Conservation (phyloP, 2,113 vertebrate genomes). For the Pimephales promelas region DNA sequence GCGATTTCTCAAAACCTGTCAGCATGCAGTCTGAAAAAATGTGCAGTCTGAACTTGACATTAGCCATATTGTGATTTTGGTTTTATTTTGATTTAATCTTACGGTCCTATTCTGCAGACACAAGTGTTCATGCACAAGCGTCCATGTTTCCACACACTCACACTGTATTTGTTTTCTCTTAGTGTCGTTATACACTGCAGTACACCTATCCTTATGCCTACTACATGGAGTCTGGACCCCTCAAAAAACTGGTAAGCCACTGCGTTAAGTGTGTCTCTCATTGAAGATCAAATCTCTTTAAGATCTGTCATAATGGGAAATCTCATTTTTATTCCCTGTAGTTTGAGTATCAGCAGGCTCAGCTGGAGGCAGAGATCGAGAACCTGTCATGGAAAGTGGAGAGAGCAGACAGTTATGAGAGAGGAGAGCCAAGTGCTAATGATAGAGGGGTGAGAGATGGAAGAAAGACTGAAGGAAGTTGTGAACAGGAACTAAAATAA, state of each 20-base stretch:
- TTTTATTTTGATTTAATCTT: no score
- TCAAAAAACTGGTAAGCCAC: conserved; percentile 92
- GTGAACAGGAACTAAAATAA: background rate
- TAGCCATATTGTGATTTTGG: no score
- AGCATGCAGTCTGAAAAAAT: no score
- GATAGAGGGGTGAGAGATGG: conserved; percentile 77
- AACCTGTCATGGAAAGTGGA: conserved; percentile 99
- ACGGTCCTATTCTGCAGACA: no score
- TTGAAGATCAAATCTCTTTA: background rate
- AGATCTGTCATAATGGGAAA: background rate
- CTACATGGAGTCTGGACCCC: conserved; percentile 98
- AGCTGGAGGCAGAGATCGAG: conserved; percentile 98
- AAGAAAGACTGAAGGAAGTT: background rate
- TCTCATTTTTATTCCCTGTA: conserved; percentile 59
- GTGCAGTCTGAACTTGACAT: no score
- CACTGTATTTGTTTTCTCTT: conserved; percentile 28
- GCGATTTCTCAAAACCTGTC: no score
- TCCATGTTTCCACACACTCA: background rate
- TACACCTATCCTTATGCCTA: conserved; percentile 99
- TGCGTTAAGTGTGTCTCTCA: background rate
- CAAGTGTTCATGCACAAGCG: no score
- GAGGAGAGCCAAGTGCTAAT: conserved; percentile 83
- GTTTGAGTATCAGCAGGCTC: conserved; percentile 99
- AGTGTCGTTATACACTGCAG: conserved; percentile 99
- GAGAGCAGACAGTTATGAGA: conserved; percentile 94